phyloP scores from a whole-genome alignment of 2,888 invertebrate genomes.

The Acleris literana region DNA sequence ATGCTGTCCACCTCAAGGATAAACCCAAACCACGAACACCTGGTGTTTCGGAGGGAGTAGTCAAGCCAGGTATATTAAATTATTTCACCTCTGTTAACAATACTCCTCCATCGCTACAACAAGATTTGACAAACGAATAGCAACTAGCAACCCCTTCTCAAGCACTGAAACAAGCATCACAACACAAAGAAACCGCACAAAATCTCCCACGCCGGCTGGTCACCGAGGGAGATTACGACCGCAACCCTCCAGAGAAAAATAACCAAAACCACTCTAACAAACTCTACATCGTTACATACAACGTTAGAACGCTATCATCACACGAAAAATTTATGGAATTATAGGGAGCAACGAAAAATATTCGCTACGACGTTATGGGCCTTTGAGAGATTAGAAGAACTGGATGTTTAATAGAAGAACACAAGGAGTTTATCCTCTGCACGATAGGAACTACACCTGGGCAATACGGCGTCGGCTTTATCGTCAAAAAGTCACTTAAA shows the following conservation, averaged over 20 bases:
- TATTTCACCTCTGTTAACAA: background rate
- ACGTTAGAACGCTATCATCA: too few relatives aligned
- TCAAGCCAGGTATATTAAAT: background rate
- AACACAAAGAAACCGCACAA: background rate
- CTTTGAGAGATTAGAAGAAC: constrained; percentile 1
- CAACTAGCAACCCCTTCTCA: background rate
- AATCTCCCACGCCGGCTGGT: constrained; percentile 7
- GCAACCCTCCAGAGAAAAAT: background rate
- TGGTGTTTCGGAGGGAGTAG: background rate
- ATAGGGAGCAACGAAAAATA: too few relatives aligned
- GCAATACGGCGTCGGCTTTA: too few relatives aligned
- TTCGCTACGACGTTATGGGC: background rate
- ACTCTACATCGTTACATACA: too few relatives aligned
- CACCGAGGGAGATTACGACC: constrained; percentile 5
- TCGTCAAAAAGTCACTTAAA: too few relatives aligned
- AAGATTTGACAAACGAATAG: background rate
- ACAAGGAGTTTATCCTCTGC: too few relatives aligned
- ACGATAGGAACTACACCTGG: too few relatives aligned
- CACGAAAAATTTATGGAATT: too few relatives aligned
- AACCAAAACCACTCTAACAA: too few relatives aligned
- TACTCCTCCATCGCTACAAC: background rate
- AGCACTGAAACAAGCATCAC: background rate
- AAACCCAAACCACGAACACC: background rate
- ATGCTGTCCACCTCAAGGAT: background rate
- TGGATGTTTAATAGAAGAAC: constrained; percentile 9